Evolutionary conservation across 2,888 invertebrate species (phyloP), one percentile per base, ranked within the genome.

Genomic region (Phengaris alcon): DNA sequence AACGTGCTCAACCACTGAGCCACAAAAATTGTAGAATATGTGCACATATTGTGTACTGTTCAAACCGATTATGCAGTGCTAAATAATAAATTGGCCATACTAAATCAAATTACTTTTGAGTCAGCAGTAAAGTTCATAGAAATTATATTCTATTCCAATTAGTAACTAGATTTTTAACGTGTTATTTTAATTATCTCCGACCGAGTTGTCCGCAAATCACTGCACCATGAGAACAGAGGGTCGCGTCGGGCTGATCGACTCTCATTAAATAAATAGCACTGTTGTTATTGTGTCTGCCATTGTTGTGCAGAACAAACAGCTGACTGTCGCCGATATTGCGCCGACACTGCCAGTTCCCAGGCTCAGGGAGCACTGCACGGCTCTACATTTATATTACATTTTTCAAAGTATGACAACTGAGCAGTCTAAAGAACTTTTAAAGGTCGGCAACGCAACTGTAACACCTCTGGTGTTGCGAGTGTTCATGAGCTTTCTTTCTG

Each of bases 191-290:
- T 59, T 59, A 59, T 22, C 22, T 59, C 3, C 59, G 22, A 3
- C 9, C 59, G 3, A 22, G 10, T 59, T 3, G 15, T 9, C 59
- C 59, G 15, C 59, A 22, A 9, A 59, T 22, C 59, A 22, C 57
- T 13, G 7, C n/a, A 10, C 15, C 59, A 22, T 59, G 59, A 59
- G 59, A 59, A 59, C 59, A 59, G 59, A 59, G 59, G 59, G 59
- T 15, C 59, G 1, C 15, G 15, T 57, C 57, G 3, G 35, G 35
- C 35, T 35, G 35, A 35, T 35, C 35, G 35, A 35, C 35, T 35
- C 59, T 9, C 15, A 15, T 59, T 59, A 59, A 59, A 59, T 22
- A 59, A 59, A 59, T 22, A 59, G 3, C 22, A 5, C 22, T 5
- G 59, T 22, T 59, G 59, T 59, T 59, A 59, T 59, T 59, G 9